Base-by-base conservation (phyloP, 1,140 invertebrate species). In the Schmidtea mediterranea region DNA sequence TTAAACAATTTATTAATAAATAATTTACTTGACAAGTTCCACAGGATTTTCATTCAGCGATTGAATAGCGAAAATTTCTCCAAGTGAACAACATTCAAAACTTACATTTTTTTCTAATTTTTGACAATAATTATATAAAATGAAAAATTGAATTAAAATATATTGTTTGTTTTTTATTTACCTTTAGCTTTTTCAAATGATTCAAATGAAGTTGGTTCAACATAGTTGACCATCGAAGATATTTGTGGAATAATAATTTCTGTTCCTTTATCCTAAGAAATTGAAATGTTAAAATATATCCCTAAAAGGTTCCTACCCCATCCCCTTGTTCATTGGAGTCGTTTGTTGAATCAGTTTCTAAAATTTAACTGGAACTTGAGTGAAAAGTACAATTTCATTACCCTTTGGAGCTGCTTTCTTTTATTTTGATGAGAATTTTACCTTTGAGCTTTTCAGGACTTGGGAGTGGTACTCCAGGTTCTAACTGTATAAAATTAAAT, bases 391-490 rank as follows among this genome's bases (percentile, higher is more conserved):
- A 32, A 32, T 32, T 6, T 32, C 10, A 3, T 32, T 32, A 32
- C 26, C 26, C 10, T 32, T 32, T 6, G 26, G 26, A 32, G 10
- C 26, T 32, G 26, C 26, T 32, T 32, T 32, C 6, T n/a, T 46
- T 46, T 69, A 98, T 98, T 66, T 98, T 98, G 52, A 98, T 98
- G 19, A 98, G 68, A 60, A 98, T 98, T 71, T 97, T 98, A 32
- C 76, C 68, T 61, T 84, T 84, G 2, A 97, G 68, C 46, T 75
- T 66, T 58, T 75, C 82, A 0, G 89, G 89, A 8, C 84, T 78
- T 13, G 87, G 87, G 15, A 95, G 66, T 0, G 78, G 71, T 5
- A 73, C 70, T 12, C 81, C 82, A 1, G 82, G 76, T 53, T 89
- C 82, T 52, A 89, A 65, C 82, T 74, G 58, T 24, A 60, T 6